Percentiles rank a stretch among this genome's conserved stretches.
phyloP scores from a whole-genome alignment of 2,888 invertebrate genomes.

The Chironomus tentans region DNA sequence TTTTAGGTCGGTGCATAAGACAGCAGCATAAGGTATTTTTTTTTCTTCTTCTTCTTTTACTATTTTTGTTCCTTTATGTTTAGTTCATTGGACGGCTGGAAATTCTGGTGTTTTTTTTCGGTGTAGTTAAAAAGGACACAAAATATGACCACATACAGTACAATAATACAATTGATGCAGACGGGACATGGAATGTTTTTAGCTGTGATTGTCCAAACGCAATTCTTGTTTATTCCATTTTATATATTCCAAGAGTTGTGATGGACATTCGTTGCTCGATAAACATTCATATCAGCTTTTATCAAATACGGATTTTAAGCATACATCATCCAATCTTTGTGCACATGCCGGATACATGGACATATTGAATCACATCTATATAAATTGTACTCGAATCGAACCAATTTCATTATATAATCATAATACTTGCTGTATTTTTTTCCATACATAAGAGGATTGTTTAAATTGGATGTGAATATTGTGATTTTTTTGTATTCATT shows the following conservation, averaged over 20 bases:
- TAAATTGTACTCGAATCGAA: background rate
- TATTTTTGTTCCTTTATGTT: background rate
- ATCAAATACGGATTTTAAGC: background rate
- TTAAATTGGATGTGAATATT: no score
- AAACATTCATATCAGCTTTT: background rate
- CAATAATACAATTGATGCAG: background rate
- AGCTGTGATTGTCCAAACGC: slow-evolving; percentile 25
- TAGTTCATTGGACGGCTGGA: background rate
- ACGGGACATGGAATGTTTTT: slow-evolving; percentile 14
- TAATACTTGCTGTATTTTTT: no score
- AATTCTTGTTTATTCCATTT: slow-evolving; percentile 17
- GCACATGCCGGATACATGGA: no score
- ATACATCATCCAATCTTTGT: background rate
- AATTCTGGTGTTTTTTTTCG: background rate
- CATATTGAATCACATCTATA: background rate
- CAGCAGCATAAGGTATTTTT: background rate
- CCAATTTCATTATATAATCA: background rate
- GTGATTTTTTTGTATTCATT: no score
- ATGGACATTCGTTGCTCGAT: slow-evolving; percentile 22
- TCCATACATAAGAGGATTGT: no score
- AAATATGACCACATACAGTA: no score
- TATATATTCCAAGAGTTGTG: slow-evolving; percentile 14
- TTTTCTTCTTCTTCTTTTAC: background rate
- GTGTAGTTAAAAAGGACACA: background rate
- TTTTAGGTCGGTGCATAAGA: slow-evolving; percentile 19